Evolutionary conservation across 2,888 invertebrate species (phyloP).

Genomic region (Eulithis testata): DNA sequence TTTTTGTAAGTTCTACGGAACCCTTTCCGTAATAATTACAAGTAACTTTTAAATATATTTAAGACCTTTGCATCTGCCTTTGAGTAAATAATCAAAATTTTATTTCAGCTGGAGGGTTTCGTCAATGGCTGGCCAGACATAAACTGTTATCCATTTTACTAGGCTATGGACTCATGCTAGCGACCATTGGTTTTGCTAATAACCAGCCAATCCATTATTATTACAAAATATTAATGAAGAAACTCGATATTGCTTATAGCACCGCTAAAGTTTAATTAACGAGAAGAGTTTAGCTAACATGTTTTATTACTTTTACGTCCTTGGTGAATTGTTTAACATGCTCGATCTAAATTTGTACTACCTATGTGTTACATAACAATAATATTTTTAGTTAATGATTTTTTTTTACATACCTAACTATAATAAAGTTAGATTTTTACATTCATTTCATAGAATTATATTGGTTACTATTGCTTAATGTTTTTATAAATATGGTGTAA

Average conservation of each 20-base stretch:
- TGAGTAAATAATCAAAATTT: slow-evolving; percentile 9
- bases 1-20: no score
- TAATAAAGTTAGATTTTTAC: slow-evolving; percentile 6
- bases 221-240: slow-evolving; percentile 81
- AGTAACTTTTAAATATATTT: no score
- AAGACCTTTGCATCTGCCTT: not conserved
- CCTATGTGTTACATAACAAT: not conserved
- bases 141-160: slow-evolving; percentile 86
- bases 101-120: slow-evolving; percentile 69
- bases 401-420: not conserved
- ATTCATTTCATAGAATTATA: slow-evolving; percentile 6
- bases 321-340: slow-evolving; percentile 25
- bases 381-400: slow-evolving; percentile 9
- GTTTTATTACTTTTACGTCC: slow-evolving; percentile 20
- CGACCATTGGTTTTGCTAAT: slow-evolving; percentile 86
- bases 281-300: not conserved
- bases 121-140: slow-evolving; percentile 85
- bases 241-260: slow-evolving; percentile 69
- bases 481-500: slow-evolving; percentile 19
- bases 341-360: slow-evolving; percentile 18
- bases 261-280: slow-evolving; percentile 60
- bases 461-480: slow-evolving; percentile 20
- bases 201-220: slow-evolving; percentile 87
- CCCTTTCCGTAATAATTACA: no score
- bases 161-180: slow-evolving; percentile 86